A percentile compares a stretch with the other conserved stretches of the same genome.
phyloP scores from a whole-genome alignment of 2,113 vertebrate species.

The Perca fluviatilis region DNA sequence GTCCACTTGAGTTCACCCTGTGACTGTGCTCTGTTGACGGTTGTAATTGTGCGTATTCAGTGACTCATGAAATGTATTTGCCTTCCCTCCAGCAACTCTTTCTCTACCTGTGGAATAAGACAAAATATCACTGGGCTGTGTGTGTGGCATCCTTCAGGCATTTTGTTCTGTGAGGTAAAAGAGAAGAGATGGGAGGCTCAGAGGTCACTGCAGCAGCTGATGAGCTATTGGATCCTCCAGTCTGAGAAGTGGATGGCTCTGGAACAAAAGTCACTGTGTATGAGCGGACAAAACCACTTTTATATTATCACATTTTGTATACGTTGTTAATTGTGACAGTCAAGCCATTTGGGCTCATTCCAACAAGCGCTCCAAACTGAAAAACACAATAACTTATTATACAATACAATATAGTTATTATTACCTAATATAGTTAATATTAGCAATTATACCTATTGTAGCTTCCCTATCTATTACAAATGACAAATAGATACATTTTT shows the following conservation, averaged over 20 bases:
- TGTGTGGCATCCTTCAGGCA: constrained; percentile 47
- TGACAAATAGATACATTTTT: too few relatives aligned
- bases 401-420: too few relatives aligned
- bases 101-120: constrained; percentile 62
- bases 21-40: constrained; percentile 63
- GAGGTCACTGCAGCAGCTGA: constrained; percentile 71
- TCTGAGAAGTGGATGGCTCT: constrained; percentile 77
- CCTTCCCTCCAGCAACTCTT: constrained; percentile 48
- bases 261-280: constrained; percentile 81
- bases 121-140: constrained; percentile 68
- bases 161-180: constrained; percentile 55
- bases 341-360: not conserved
- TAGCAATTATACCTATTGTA: too few relatives aligned
- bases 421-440: too few relatives aligned
- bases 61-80: constrained; percentile 74
- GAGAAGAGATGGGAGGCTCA: constrained; percentile 53
- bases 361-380: not conserved
- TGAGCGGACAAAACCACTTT: not conserved
- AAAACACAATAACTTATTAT: too few relatives aligned
- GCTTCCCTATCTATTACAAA: too few relatives aligned
- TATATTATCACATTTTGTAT: not conserved
- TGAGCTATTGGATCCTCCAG: constrained; percentile 64
- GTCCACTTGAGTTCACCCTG: constrained; percentile 53
- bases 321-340: not conserved
- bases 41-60: constrained; percentile 64